phyloP scores from a whole-genome alignment of 2,888 invertebrate species.

The Stenolophus ochropezus region DNA sequence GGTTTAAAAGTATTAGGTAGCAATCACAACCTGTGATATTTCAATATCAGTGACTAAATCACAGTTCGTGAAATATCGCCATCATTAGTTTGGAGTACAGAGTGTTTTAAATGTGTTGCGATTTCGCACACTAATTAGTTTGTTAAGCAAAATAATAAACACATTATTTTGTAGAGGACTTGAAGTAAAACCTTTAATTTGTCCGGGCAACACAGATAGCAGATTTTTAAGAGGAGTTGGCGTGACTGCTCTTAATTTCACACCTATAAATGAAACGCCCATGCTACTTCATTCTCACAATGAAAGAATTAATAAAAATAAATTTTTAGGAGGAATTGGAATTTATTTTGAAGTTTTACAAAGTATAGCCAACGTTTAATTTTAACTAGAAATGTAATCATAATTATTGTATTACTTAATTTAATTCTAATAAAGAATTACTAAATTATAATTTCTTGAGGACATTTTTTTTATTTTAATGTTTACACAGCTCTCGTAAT shows the following conservation, averaged over 20 bases:
- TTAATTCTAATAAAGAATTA: too few species aligned
- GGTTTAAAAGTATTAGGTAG: too few species aligned
- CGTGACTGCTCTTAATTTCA: constrained; percentile 57
- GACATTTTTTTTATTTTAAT: not conserved
- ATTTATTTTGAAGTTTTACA: constrained; percentile 54
- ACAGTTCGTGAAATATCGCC: not conserved
- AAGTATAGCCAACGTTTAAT: constrained; percentile 52
- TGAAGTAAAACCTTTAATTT: constrained; percentile 38
- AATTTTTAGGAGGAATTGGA: constrained; percentile 58
- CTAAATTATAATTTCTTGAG: too few species aligned
- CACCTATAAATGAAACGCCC: constrained; percentile 56
- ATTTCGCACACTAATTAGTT: too few species aligned
- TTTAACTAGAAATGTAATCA: too few species aligned
- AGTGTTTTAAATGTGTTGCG: too few species aligned
- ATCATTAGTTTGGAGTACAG: too few species aligned
- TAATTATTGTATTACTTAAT: too few species aligned
- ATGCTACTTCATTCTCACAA: constrained; percentile 51
- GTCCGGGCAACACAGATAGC: constrained; percentile 64
- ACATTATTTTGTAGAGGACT: constrained; percentile 28
- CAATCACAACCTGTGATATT: too few species aligned
- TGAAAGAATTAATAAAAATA: constrained; percentile 56
- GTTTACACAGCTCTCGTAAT: not conserved
- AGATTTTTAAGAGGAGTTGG: constrained; percentile 64
- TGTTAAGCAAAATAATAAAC: too few species aligned
- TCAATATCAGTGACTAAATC: too few species aligned